phyloP scores from a whole-genome alignment of 2,113 vertebrate species.

The Chlamydotis undulata region DNA sequence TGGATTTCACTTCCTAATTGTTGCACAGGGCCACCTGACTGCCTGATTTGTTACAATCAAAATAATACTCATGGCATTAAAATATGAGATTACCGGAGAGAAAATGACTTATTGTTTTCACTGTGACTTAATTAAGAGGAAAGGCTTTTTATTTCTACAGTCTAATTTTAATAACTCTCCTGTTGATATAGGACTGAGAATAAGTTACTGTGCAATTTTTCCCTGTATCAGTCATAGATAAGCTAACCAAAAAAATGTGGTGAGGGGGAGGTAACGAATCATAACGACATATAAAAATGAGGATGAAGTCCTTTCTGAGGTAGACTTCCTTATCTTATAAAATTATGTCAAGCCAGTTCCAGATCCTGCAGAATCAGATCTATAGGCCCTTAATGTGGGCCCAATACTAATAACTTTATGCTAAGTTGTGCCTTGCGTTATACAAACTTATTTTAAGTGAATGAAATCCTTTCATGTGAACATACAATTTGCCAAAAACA shows the following conservation, averaged over 20 bases:
- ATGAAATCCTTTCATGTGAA: background rate
- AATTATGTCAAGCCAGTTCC: background rate
- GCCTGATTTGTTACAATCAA: background rate
- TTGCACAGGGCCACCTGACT: background rate
- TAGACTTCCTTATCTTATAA: background rate
- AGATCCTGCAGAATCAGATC: background rate
- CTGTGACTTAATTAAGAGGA: slow-evolving; percentile 33
- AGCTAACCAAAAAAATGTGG: background rate
- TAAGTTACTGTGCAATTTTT: background rate
- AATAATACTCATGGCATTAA: background rate
- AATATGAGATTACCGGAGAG: background rate
- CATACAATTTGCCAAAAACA: background rate
- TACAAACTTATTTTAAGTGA: background rate
- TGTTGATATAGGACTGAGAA: background rate
- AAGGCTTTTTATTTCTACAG: slow-evolving; percentile 5
- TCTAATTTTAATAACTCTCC: background rate
- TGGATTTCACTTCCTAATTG: background rate
- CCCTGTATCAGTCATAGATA: background rate
- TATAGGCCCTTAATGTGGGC: background rate
- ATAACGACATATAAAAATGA: background rate
- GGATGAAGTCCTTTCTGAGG: background rate
- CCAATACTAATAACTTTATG: background rate
- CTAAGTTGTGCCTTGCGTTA: background rate
- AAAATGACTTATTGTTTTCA: background rate
- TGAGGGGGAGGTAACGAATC: background rate